Evolutionary conservation across 1,140 invertebrate genomes (phyloP).

Genomic region (Leptinotarsa texana): DNA sequence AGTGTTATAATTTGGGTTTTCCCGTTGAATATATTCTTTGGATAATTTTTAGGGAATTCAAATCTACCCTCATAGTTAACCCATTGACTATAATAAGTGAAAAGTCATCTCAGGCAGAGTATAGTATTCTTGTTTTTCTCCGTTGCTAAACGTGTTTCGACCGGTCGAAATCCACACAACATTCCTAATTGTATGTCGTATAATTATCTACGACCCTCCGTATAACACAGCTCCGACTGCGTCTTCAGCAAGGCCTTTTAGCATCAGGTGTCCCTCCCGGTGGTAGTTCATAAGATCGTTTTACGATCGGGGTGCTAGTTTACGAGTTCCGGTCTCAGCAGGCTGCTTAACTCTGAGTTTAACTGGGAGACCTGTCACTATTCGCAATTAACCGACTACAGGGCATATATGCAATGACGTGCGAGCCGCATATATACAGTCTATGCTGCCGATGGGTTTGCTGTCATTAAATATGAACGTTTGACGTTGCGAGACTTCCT

Average conservation of each 20-base stretch:
- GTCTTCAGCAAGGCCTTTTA: not conserved
- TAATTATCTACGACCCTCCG: too few relatives aligned
- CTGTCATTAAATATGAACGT: not conserved
- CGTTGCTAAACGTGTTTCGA: too few relatives aligned
- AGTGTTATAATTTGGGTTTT: too few relatives aligned
- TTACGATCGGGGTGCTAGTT: not conserved
- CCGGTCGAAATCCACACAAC: too few relatives aligned
- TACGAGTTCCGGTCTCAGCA: not conserved
- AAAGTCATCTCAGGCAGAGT: too few relatives aligned
- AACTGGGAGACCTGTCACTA: not conserved
- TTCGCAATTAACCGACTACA: not conserved
- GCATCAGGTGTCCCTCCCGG: not conserved
- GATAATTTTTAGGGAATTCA: too few relatives aligned
- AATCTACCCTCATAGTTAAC: too few relatives aligned
- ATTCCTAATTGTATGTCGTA: too few relatives aligned
- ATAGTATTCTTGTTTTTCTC: too few relatives aligned
- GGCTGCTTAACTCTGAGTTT: not conserved
- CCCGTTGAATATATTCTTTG: too few relatives aligned
- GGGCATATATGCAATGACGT: not conserved
- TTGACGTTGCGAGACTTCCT: not conserved
- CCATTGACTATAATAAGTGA: too few relatives aligned
- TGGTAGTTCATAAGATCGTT: constrained; percentile 8
- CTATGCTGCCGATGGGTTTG: not conserved
- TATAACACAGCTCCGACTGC: not conserved
- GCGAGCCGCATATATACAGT: not conserved